phyloP scores from a whole-genome alignment of 1,140 invertebrate species.

The Drosophila tani region DNA sequence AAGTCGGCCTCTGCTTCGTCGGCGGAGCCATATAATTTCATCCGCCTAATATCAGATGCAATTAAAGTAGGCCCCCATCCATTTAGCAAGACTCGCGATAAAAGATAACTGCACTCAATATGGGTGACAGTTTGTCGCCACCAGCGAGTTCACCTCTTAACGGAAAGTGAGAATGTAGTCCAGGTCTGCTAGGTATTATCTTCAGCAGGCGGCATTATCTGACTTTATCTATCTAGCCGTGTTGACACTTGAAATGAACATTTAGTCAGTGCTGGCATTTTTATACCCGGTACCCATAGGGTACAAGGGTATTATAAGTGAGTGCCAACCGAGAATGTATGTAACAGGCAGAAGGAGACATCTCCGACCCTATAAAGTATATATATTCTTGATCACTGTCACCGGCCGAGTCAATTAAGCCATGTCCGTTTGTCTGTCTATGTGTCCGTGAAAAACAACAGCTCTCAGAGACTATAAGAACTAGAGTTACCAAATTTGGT shows the following conservation, averaged over 20 bases:
- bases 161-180: constrained; percentile 16
- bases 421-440: too few species aligned
- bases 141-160: constrained; percentile 39
- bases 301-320: too few species aligned
- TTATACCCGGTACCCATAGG: too few species aligned
- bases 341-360: too few species aligned
- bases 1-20: constrained; percentile 45
- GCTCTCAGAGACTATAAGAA: too few species aligned
- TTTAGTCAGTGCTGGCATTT: too few species aligned
- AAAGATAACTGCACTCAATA: constrained; percentile 50
- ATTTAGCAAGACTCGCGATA: constrained; percentile 44
- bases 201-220: constrained; percentile 29
- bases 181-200: constrained; percentile 22
- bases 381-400: too few species aligned
- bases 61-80: constrained; percentile 56
- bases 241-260: constrained; percentile 11
- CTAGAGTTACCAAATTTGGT: too few species aligned
- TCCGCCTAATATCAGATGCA: constrained; percentile 57
- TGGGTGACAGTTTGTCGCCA: constrained; percentile 11
- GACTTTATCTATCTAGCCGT: constrained; percentile 12
- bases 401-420: too few species aligned
- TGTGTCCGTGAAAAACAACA: too few species aligned
- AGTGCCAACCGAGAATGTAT: too few species aligned
- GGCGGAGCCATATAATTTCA: constrained; percentile 46
- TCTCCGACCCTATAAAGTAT: too few species aligned